Evolutionary conservation across 2,888 invertebrate species (phyloP).

Genomic region (Autographa gamma): DNA sequence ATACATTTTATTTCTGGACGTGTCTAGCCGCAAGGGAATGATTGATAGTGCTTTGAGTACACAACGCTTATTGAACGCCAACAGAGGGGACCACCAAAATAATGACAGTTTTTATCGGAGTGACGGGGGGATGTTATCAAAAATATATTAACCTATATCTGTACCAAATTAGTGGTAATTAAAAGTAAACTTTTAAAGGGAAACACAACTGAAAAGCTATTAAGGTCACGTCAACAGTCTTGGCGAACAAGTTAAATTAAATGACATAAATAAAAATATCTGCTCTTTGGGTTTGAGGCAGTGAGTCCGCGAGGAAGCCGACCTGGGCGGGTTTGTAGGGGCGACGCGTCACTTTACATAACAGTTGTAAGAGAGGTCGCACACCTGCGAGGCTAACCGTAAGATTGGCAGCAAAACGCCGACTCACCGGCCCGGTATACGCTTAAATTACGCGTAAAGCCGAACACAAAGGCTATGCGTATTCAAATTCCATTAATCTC

Average conservation of each 20-base stretch:
- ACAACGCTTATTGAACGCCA: conserved; percentile 81
- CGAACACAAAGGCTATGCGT: conserved; percentile 88
- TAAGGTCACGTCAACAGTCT: conserved; percentile 45
- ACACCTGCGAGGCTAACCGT: conserved; percentile 77
- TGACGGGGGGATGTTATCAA: conserved; percentile 65
- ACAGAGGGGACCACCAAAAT: conserved; percentile 71
- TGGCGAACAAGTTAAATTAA: conserved; percentile 14
- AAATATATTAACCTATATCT: conserved; percentile 67
- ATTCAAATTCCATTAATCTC: conserved; percentile 89
- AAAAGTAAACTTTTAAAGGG: conserved; percentile 59
- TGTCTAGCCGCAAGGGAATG: conserved; percentile 79
- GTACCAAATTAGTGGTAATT: conserved; percentile 57
- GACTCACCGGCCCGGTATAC: conserved; percentile 85
- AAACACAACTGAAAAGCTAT: conserved; percentile 58
- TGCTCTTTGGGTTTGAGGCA: conserved; percentile 41
- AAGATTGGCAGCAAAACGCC: conserved; percentile 82
- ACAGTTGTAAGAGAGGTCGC: conserved; percentile 71
- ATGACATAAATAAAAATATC: conserved; percentile 24
- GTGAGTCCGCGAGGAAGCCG: conserved; percentile 61
- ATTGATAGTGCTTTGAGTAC: conserved; percentile 86
- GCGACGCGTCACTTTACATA: conserved; percentile 74
- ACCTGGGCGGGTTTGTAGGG: conserved; percentile 29
- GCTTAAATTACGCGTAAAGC: conserved; percentile 88
- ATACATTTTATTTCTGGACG: conserved; percentile 82
- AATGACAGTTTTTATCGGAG: conserved; percentile 72